These are phyloP conservation scores for Perccottus glenii DNA, from an alignment of 2,113 vertebrate genomes.

Conservation along the genomic window DNA sequence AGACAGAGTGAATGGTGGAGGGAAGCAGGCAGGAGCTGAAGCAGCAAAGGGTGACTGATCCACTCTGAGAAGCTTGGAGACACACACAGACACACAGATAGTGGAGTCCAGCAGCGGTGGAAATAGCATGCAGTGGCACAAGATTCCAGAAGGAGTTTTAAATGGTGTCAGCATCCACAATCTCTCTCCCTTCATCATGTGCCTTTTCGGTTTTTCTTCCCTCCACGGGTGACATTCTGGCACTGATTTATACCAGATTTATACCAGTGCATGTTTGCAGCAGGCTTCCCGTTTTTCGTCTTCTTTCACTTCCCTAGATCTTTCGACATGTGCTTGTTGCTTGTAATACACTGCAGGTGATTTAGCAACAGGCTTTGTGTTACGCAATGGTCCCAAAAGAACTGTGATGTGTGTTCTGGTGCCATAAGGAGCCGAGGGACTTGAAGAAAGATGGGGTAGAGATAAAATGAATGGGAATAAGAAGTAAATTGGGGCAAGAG, in stretches of 20 bases:
- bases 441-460: slow-evolving; percentile 31
- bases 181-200: slow-evolving; percentile 38
- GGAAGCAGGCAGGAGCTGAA: slow-evolving; percentile 73
- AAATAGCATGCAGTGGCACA: slow-evolving; percentile 61
- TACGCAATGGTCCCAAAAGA: slow-evolving; percentile 59
- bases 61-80: slow-evolving; percentile 70
- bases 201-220: slow-evolving; percentile 15
- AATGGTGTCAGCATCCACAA: slow-evolving; percentile 68
- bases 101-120: slow-evolving; percentile 53
- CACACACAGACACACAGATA: slow-evolving; percentile 63
- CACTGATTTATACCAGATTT: slow-evolving; percentile 67
- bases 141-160: slow-evolving; percentile 71
- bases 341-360: slow-evolving; percentile 58
- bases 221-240: slow-evolving; percentile 43
- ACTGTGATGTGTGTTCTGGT: slow-evolving; percentile 49
- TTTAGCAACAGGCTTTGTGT: slow-evolving; percentile 50
- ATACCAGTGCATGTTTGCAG: slow-evolving; percentile 45
- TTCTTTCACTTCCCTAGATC: slow-evolving; percentile 24
- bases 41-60: slow-evolving; percentile 80
- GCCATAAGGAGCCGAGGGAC: slow-evolving; percentile 57
- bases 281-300: slow-evolving; percentile 45
- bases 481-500: slow-evolving; percentile 38
- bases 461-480: slow-evolving; percentile 2
- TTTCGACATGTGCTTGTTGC: slow-evolving; percentile 50
- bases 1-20: slow-evolving; percentile 37